phyloP scores from a whole-genome alignment of 1,140 invertebrate genomes.

The Magallana gigas region DNA sequence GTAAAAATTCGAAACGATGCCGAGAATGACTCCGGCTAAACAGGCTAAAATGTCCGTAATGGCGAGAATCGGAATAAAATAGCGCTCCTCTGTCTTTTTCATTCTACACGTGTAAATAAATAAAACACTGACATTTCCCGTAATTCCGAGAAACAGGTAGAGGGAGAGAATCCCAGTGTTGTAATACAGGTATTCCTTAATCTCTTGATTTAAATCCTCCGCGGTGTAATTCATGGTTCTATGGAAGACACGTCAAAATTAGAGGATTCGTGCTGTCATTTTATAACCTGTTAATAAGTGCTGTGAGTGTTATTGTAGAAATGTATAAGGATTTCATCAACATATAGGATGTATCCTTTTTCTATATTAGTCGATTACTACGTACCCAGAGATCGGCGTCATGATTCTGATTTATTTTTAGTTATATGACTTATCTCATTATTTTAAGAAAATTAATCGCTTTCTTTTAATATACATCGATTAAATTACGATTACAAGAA shows the following conservation, averaged over 20 bases:
- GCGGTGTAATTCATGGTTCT: conserved; percentile 6
- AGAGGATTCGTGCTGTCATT: too few relatives aligned
- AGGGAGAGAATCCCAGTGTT: conserved; percentile 41
- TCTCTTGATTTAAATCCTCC: background rate
- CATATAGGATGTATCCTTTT: background rate
- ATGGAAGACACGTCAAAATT: background rate
- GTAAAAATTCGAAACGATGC: conserved; percentile 44
- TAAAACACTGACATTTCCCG: conserved; percentile 51
- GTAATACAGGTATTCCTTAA: background rate
- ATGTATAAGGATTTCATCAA: background rate
- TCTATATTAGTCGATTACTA: background rate
- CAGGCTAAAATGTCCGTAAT: conserved; percentile 47
- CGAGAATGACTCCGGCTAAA: conserved; percentile 42
- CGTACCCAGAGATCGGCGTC: too few relatives aligned
- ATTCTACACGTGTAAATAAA: conserved; percentile 50
- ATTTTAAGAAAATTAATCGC: too few relatives aligned
- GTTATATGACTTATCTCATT: too few relatives aligned
- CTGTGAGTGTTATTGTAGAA: too few relatives aligned
- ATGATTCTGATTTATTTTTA: too few relatives aligned
- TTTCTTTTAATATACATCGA: too few relatives aligned
- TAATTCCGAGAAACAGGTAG: conserved; percentile 43
- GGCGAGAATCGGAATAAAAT: conserved; percentile 53
- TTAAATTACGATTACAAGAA: too few relatives aligned
- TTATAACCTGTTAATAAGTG: too few relatives aligned
- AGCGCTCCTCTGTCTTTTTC: conserved; percentile 48